Evolutionary conservation across 2,888 invertebrate genomes (phyloP), one percentile per base, ranked within the genome.

Genomic region (Zaprionus obscuricornis): DNA sequence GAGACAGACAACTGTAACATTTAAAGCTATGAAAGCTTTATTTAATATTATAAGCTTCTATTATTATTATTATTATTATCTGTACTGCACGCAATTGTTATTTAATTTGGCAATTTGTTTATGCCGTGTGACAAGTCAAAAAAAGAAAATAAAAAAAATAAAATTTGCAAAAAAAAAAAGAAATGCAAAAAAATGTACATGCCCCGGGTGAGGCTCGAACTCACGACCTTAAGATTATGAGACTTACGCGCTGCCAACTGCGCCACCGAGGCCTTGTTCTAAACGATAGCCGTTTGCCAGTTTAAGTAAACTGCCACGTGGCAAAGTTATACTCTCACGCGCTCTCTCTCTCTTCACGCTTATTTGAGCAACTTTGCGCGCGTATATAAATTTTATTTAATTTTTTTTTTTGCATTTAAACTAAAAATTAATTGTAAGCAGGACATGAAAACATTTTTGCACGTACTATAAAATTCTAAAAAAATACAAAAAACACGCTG

Each of bases 211-310:
- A 88, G 88, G 88, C 87, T 88, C 87, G 88, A 88, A 88, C 88
- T 88, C 88, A 88, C 88, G 82, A 89, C 89, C 90, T 89, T 89
- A 89, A 89, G 89, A 89, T 89, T 89, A 89, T 89, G 89, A 89
- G 89, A 89, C 89, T 89, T 88, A 89, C 89, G 89, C 89, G 89
- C 89, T 89, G 85, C 89, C 89, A 82, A 89, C 89, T 89, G 89
- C 89, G 89, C 89, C 88, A 89, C 87, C 89, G 89, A 89, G 89
- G 89, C 90, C 62, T 64, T 76, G 62, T 52, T 16, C 26, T 45
- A 14, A 14, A 0, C n/a, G 4, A 3, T 7, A 57, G 10, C 31
- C 34, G 22, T 49, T 43, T 52, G 59, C 39, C 16, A 10, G 65
- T 7, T 68, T 75, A 11, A 67, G 1, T n/a, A n/a, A 37, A 16